Percentiles rank a stretch among this genome's conserved stretches.
Evolutionary conservation across 2,797 vertebrate species (phyloP).

Genomic region (Leptatherina wallacei): DNA sequence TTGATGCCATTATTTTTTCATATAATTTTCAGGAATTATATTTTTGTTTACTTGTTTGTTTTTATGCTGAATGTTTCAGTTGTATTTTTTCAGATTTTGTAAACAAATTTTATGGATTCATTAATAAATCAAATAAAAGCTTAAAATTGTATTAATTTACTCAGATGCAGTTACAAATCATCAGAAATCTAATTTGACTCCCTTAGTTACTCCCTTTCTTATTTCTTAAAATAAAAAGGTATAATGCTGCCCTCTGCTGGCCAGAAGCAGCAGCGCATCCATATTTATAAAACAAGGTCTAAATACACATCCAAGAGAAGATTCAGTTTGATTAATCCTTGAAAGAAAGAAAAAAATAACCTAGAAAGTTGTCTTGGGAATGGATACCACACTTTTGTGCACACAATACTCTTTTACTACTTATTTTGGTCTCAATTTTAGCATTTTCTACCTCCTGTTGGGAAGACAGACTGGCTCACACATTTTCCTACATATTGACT

Average conservation of each 20-base stretch:
- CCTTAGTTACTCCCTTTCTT: neutral
- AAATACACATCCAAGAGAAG: neutral
- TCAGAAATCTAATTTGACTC: neutral
- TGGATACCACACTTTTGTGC: neutral
- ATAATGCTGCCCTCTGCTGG: constrained; percentile 66
- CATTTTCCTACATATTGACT: constrained; percentile 63
- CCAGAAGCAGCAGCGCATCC: neutral
- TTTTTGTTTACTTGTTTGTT: neutral
- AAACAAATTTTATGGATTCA: neutral
- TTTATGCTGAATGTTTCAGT: neutral
- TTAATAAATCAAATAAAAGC: neutral
- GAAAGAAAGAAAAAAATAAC: neutral
- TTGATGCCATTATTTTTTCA: neutral
- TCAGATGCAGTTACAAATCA: neutral
- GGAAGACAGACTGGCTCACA: constrained; percentile 33
- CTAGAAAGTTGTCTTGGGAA: neutral
- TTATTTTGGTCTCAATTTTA: constrained; percentile 47
- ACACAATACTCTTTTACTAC: constrained; percentile 37
- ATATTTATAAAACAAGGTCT: neutral
- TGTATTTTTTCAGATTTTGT: neutral
- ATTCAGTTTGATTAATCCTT: constrained; percentile 3
- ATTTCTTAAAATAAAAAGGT: constrained; percentile 10
- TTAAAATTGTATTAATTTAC: neutral
- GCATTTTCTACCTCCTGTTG: constrained; percentile 49
- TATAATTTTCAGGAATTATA: neutral